Evolutionary conservation across 2,888 invertebrate genomes (phyloP).

Genomic region (Pecten maximus): DNA sequence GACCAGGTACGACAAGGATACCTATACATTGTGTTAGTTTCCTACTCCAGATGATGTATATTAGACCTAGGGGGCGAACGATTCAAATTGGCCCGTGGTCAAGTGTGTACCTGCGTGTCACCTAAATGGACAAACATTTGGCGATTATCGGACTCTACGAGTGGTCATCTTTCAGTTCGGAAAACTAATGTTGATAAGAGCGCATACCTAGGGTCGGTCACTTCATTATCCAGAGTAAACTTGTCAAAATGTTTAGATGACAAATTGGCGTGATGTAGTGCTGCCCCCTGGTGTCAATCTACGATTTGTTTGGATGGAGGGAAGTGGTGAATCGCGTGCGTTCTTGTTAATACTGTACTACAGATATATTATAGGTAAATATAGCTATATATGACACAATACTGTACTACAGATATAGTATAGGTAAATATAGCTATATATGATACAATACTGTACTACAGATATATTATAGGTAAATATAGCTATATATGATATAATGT

Average conservation of each 20-base stretch:
- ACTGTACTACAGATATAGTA: no score
- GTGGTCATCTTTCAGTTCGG: not conserved
- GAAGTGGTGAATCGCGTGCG: not conserved
- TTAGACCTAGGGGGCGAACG: not conserved
- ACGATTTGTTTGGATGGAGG: not conserved
- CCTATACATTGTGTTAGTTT: not conserved
- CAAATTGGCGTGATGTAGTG: not conserved
- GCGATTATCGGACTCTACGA: not conserved
- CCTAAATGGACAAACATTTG: slow-evolving; percentile 31
- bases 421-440: no score
- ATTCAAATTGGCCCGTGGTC: not conserved
- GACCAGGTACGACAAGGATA: not conserved
- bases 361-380: no score
- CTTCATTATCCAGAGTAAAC: slow-evolving; percentile 9
- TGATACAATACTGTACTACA: no score
- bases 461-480: no score
- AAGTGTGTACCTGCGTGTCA: slow-evolving; percentile 1
- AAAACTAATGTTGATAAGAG: not conserved
- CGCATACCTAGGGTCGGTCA: not conserved
- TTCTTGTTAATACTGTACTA: not conserved
- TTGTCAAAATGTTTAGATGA: not conserved
- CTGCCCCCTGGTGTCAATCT: not conserved
- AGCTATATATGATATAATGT: no score
- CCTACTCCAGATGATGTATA: not conserved
- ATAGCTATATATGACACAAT: no score